phyloP scores from a whole-genome alignment of 2,113 vertebrate species.

The Genyomyrus donnyi region DNA sequence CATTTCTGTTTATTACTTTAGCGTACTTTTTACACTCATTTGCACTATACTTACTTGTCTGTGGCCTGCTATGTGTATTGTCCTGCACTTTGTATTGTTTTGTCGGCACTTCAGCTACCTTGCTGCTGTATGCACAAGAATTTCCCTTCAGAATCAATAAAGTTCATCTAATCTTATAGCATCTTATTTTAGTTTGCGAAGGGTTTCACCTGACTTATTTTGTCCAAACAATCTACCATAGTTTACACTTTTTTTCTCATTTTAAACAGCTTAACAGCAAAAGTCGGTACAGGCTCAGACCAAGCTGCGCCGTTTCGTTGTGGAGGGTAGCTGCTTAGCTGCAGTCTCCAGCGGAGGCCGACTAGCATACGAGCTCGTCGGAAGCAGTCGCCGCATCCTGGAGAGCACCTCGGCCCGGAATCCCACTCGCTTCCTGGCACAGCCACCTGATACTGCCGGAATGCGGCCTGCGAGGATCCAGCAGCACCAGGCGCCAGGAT shows the following conservation, averaged over 20 bases:
- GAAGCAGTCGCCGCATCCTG: background rate
- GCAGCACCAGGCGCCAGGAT: background rate
- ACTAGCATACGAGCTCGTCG: background rate
- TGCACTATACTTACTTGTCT: background rate
- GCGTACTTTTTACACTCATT: background rate
- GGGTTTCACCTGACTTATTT: background rate
- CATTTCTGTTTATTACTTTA: background rate
- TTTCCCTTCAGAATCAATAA: background rate
- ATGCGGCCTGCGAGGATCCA: background rate
- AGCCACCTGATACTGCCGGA: background rate
- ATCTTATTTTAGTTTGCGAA: background rate
- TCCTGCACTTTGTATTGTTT: background rate
- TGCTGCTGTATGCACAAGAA: background rate
- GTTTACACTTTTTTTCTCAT: background rate
- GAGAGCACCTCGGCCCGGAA: background rate
- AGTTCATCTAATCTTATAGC: background rate
- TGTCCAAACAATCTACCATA: background rate
- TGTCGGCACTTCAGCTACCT: background rate
- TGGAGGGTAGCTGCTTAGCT: background rate
- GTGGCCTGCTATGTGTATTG: background rate
- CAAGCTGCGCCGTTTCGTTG: background rate
- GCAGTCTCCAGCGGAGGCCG: background rate
- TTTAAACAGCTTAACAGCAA: background rate
- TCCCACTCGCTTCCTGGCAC: background rate
- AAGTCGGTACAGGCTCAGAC: background rate